These are phyloP conservation scores for Numida meleagris DNA, from an alignment of 2,113 vertebrate species.

Conservation along the genomic window DNA sequence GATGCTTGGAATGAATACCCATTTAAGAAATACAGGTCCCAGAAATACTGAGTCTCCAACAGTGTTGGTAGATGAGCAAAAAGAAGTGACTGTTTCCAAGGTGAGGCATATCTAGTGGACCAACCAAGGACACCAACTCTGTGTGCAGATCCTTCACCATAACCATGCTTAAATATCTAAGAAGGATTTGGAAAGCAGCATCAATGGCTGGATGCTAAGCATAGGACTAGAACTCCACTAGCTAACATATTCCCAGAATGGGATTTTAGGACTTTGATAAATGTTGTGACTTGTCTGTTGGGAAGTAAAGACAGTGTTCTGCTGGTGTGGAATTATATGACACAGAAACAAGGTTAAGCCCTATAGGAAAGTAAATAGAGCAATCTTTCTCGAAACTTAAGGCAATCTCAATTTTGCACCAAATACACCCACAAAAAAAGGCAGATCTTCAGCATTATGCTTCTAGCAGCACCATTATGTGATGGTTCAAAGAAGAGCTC, in stretches of 20 bases:
- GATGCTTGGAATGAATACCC: not conserved
- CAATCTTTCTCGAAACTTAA: not conserved
- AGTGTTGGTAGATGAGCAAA: not conserved
- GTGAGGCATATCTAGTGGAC: not conserved
- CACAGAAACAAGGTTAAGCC: not conserved
- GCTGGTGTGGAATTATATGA: not conserved
- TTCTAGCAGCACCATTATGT: not conserved
- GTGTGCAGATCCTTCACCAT: not conserved
- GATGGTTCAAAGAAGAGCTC: not conserved
- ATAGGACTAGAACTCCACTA: not conserved
- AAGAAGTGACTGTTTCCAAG: not conserved
- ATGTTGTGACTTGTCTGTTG: not conserved
- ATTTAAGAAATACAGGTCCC: not conserved
- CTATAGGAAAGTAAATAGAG: not conserved
- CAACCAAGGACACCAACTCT: rapidly evolving
- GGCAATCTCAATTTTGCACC: not conserved
- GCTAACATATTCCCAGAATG: not conserved
- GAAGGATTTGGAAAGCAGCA: not conserved
- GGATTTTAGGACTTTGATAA: not conserved
- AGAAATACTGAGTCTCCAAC: not conserved
- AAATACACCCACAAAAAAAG: not conserved
- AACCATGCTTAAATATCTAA: not conserved
- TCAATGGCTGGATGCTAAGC: not conserved
- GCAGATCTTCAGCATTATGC: not conserved
- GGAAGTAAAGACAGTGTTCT: not conserved